A percentile compares a stretch with the other conserved stretches of the same genome.
These are phyloP conservation scores for western clawed frog (Xenopus tropicalis) DNA, from an alignment of 2,113 vertebrate genomes.

Conservation along the genomic window DNA sequence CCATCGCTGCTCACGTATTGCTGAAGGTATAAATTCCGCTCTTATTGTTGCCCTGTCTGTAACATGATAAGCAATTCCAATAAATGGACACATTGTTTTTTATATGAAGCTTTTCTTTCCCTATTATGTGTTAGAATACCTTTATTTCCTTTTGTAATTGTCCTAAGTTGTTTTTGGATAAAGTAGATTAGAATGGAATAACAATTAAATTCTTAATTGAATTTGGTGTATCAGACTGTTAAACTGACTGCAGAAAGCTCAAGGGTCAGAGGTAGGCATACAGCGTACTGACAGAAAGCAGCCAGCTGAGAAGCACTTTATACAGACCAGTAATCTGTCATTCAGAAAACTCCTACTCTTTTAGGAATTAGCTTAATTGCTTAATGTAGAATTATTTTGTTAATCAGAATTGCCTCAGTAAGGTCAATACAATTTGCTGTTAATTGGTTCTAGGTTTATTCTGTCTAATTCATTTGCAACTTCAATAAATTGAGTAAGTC, in stretches of 20 bases:
- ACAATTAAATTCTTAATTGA: constrained; percentile 31
- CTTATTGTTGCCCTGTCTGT: no score
- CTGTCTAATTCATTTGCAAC: background rate
- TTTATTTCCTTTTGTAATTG: background rate
- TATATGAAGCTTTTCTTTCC: no score
- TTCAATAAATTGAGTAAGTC: background rate
- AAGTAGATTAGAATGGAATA: constrained; percentile 1
- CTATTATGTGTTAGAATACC: no score
- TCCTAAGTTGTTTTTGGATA: background rate
- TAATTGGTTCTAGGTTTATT: constrained; percentile 22
- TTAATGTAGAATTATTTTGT: constrained; percentile 8
- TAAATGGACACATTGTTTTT: no score
- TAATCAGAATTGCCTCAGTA: constrained; percentile 21
- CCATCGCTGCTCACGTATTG: no score
- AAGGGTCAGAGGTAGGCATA: constrained; percentile 14
- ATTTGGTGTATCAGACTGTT: constrained; percentile 6
- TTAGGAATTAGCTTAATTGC: constrained; percentile 7
- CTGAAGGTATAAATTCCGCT: no score
- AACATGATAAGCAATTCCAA: no score
- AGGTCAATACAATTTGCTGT: constrained; percentile 20
- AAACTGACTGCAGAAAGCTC: constrained; percentile 24
- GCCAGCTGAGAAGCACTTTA: constrained; percentile 16
- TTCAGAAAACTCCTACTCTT: constrained; percentile 11
- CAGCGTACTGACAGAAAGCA: background rate
- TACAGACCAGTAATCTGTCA: constrained; percentile 3